These are phyloP conservation scores for Drosophila tripunctata DNA, from an alignment of 2,888 invertebrate genomes.

Conservation along the genomic window DNA sequence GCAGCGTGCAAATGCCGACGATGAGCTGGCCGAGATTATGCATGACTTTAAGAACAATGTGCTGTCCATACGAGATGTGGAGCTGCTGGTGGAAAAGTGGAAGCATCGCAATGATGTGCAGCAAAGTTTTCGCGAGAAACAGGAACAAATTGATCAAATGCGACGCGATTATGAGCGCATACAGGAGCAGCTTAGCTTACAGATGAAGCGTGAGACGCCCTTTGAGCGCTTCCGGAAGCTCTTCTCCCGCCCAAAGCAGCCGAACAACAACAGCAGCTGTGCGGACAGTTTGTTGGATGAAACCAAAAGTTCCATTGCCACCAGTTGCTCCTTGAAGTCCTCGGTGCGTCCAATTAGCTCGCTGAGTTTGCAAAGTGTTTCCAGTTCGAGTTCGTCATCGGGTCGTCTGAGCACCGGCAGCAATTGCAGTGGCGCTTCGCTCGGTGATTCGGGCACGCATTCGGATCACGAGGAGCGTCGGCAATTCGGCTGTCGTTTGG, in stretches of 20 bases:
- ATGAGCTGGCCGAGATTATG: slow-evolving; percentile 93
- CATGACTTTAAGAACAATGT: slow-evolving; percentile 95
- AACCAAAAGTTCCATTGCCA: slow-evolving; percentile 83
- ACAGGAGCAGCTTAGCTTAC: slow-evolving; percentile 90
- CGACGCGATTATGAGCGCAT: slow-evolving; percentile 92
- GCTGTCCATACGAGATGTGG: slow-evolving; percentile 93
- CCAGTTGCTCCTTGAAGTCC: slow-evolving; percentile 81
- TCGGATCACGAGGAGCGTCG: slow-evolving; percentile 92
- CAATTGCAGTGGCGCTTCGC: slow-evolving; percentile 89
- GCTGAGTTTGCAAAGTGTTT: slow-evolving; percentile 88
- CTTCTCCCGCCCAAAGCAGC: slow-evolving; percentile 87
- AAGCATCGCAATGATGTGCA: slow-evolving; percentile 94
- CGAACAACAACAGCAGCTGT: no score
- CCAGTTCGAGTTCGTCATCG: slow-evolving; percentile 89
- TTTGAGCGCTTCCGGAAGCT: slow-evolving; percentile 91
- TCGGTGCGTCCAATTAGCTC: slow-evolving; percentile 88
- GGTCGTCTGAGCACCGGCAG: slow-evolving; percentile 92
- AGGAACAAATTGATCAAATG: slow-evolving; percentile 92
- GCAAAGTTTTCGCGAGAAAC: slow-evolving; percentile 93
- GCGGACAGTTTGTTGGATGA: slow-evolving; percentile 81
- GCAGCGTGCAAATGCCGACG: slow-evolving; percentile 86
- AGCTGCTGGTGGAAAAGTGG: slow-evolving; percentile 94
- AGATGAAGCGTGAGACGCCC: slow-evolving; percentile 91
- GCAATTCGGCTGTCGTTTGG: slow-evolving; percentile 79
- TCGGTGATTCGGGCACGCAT: slow-evolving; percentile 93